phyloP scores from a whole-genome alignment of 2,113 vertebrate genomes.

The Dermatemys mawii region DNA sequence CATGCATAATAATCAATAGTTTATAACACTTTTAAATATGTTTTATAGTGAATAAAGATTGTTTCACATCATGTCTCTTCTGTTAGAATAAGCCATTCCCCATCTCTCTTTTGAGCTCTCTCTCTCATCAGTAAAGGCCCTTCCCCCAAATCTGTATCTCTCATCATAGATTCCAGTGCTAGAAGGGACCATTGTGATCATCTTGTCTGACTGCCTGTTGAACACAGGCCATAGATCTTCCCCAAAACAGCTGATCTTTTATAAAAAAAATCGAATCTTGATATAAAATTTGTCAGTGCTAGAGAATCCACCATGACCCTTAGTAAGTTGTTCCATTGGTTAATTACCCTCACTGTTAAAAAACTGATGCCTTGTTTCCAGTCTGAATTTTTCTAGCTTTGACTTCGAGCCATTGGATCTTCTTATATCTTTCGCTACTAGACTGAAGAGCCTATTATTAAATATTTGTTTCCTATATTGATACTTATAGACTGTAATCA shows the following conservation, averaged over 20 bases:
- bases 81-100: not conserved
- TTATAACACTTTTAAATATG: not conserved
- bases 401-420: not conserved
- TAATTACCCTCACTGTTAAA: not conserved
- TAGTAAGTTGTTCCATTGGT: not conserved
- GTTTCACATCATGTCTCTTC: not conserved
- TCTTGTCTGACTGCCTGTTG: not conserved
- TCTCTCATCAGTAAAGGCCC: not conserved
- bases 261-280: not conserved
- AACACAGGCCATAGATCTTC: not conserved
- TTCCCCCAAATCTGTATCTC: not conserved
- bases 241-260: not conserved
- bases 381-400: not conserved
- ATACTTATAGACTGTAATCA: not conserved
- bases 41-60: not conserved
- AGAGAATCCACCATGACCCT: not conserved
- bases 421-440: not conserved
- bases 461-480: not conserved
- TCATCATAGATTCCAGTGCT: not conserved
- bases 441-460: not conserved
- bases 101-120: not conserved
- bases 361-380: not conserved
- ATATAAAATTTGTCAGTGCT: not conserved
- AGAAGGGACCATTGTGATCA: not conserved
- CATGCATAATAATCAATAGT: conserved; percentile 31